These are phyloP conservation scores for Lophius piscatorius DNA, from an alignment of 2,113 vertebrate species.

Conservation along the genomic window DNA sequence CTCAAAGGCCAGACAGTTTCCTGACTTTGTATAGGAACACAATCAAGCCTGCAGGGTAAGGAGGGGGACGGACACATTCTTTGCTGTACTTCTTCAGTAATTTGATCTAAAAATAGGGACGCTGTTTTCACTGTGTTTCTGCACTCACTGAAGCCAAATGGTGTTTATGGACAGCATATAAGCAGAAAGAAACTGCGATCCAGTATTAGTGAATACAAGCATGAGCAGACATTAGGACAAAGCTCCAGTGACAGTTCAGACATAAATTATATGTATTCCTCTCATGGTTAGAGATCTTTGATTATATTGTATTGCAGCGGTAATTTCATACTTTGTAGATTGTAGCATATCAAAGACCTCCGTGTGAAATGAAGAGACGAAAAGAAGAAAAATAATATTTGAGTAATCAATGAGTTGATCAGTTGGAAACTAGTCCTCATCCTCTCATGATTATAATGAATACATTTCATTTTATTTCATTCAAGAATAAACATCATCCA, in stretches of 20 bases:
- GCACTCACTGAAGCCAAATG: slow-evolving; percentile 26
- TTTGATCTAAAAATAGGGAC: slow-evolving; percentile 73
- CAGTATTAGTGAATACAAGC: not conserved
- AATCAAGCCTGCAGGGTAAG: slow-evolving; percentile 63
- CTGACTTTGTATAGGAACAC: slow-evolving; percentile 83
- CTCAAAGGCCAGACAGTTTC: slow-evolving; percentile 75
- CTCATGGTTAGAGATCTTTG: not conserved
- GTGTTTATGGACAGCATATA: not conserved
- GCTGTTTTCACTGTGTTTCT: slow-evolving; percentile 44
- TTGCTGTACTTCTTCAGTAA: slow-evolving; percentile 46
- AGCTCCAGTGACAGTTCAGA: not conserved
- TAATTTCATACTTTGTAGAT: no score
- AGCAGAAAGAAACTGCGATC: not conserved
- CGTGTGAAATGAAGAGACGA: no score
- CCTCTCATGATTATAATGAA: no score
- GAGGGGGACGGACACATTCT: slow-evolving; percentile 26
- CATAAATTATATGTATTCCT: not conserved
- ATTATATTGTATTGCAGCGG: not conserved
- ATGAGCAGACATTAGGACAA: not conserved
- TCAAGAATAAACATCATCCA: no score
- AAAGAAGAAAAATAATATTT: no score
- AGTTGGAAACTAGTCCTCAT: no score
- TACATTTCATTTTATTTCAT: no score
- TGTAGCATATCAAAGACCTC: no score
- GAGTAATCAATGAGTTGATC: no score